Evolutionary conservation across 2,113 vertebrate species (phyloP).

Genomic region (Mionectes macconnelli): DNA sequence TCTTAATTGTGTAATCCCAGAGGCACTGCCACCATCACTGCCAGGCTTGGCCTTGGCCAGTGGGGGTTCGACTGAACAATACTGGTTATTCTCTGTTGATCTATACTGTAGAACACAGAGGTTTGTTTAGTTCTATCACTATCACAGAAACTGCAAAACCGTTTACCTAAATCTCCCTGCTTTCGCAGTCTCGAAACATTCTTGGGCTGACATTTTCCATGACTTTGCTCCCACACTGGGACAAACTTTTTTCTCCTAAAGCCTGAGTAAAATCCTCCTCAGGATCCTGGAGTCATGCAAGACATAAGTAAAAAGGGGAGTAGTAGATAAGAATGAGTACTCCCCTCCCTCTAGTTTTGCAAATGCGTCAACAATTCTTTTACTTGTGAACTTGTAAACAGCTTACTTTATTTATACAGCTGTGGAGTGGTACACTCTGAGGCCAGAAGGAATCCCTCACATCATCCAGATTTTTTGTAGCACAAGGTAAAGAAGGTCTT

Average conservation of each 20-base stretch:
- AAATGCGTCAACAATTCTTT: not conserved
- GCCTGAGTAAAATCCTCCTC: not conserved
- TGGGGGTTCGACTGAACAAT: not conserved
- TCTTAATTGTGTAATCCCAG: not conserved
- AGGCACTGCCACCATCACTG: not conserved
- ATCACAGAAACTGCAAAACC: not conserved
- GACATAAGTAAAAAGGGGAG: not conserved
- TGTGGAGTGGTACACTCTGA: not conserved
- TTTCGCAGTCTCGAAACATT: not conserved
- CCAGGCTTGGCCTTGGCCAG: not conserved
- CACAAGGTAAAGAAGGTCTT: not conserved
- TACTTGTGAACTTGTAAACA: not conserved
- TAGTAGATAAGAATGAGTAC: not conserved
- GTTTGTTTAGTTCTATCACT: not conserved
- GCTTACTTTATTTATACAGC: not conserved
- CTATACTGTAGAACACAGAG: not conserved
- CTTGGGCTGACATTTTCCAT: not conserved
- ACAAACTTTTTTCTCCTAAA: not conserved
- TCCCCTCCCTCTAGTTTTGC: not conserved
- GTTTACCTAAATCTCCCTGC: not conserved
- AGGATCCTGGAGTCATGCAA: not conserved
- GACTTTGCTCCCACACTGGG: not conserved
- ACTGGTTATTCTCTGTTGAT: not conserved
- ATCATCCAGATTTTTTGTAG: not conserved
- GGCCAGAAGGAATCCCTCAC: not conserved